Evolutionary conservation across 2,113 vertebrate genomes (phyloP), one percentile per base, ranked within the genome.

Genomic region (Oryzias melastigma): DNA sequence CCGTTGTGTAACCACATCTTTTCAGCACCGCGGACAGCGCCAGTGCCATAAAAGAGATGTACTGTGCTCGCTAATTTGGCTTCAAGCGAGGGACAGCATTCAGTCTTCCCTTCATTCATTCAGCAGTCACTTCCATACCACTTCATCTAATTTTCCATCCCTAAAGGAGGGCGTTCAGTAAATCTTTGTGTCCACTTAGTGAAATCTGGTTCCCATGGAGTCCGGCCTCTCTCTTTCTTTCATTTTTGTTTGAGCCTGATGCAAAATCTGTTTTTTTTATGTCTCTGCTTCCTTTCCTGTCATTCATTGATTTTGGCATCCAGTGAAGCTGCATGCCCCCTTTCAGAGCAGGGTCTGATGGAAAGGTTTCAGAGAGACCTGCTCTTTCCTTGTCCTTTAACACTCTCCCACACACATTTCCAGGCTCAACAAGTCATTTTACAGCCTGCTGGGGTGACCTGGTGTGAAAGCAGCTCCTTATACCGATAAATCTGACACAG

Each of bases 371-470:
- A 20, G 74, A 53, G 45, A 76, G 58, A n/a, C 51, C 19, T 41
- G 19, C 50, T 48, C 22, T 57, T 35, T 19, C 24, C 40, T 51
- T 35, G 16, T 20, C 49, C 5, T 27, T 27, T 45, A 17, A n/a
- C 62, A 41, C 41, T 52, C 65, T 45, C 27, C 16, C 58, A 66
- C 67, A 49, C 51, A 16, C 18, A 55, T 43, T 43, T 16, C 29
- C 14, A 1, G 63, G 53, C 78, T 78, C 80, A 81, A 77, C 85
- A 82, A 80, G 80, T 81, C 71, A 82, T 86, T 86, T 87, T 86
- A 85, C 75, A 75, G 75, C 46, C 62, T 69, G 66, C 80, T 71
- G 80, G 61, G 22, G 63, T 73, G 71, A 80, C 81, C 75, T 54
- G 27, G 65, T 53, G 72, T 53, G 73, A 80, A 75, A 68, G 42